Base-by-base conservation (phyloP, 2,888 invertebrate genomes). In the Nowickia ferox region DNA sequence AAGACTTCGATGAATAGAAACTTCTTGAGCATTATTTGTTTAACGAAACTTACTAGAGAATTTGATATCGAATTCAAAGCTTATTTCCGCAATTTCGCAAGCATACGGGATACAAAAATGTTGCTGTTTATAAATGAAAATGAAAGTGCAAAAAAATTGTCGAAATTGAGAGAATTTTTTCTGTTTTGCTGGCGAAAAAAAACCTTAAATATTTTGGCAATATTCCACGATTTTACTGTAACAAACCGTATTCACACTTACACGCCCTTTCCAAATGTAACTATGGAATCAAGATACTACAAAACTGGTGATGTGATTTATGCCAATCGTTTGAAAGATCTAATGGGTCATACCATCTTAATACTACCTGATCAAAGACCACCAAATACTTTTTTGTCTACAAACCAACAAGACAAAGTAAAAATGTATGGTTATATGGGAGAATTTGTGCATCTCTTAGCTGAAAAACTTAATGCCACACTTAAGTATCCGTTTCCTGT, bases 301-400 rank as follows among this genome's bases (percentile, higher is more conserved):
- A 30, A 5, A 30, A 6, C 30, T 30, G 30, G 30, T 30, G 30
- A 30, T 1, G 8, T 22, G 2, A 42, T 80, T 5, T 86, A 68
- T 63, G 53, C 76, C 11, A 59, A 57, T n/a, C 80, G 63, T n/a
- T 19, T 81, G 17, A 40, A 44, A 11, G 38, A 86, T 38, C 13
- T 79, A 15, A 22, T 61, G 57, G 84, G 81, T 9, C 51, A 77
- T 42, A 3, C 15, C 13, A 11, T 84, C 13, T 55, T 40, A 1
- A 84, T 81, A 5, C 53, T 68, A 9, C 83, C 86, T 19, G 83
- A 86, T 76, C 83, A 83, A 75, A n/a, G 79, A n/a, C 17, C 53
- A n/a, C 86, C 83, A 2, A 78, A 71, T 13, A 74, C 63, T 10
- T 44, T 83, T 53, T 63, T 86, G 30, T 38, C 57, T 6, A 15